Evolutionary conservation across 2,888 invertebrate species (phyloP), one percentile per base, ranked within the genome.

Genomic region (Trichacis sp.): DNA sequence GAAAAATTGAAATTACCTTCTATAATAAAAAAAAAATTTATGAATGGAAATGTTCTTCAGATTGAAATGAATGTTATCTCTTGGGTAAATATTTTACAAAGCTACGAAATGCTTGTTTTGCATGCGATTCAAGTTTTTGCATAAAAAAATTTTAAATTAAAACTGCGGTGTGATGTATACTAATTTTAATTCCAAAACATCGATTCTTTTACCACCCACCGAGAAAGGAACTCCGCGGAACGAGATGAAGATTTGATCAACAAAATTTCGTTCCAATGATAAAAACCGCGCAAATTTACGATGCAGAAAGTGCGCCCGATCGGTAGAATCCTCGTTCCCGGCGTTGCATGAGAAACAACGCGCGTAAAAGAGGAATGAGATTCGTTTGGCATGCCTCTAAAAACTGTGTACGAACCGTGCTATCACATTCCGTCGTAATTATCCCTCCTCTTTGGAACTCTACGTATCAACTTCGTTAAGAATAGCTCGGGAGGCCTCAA

Each of bases 301-400:
- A 9, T 15, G 30, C 12, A 56, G 52, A 53, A 59, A 59, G 59
- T 24, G 20, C n/a, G 9, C 51, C 12, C 19, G 40, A 20, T 38
- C 56, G 47, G 53, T 53, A 38, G 58, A 57, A 60, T 54, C 30
- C 48, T 62, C 63, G 63, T 68, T 63, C 59, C 52, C 33, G 52
- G 46, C 53, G 24, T 54, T 56, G 60, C 55, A 64, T 50, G 60
- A 49, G 53, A 56, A 63, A 55, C 53, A 63, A 63, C 66, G 62
- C 59, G 62, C 66, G 66, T 58, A 66, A 62, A 66, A 66, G 61
- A 66, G 66, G 58, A 62, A 61, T 55, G 66, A 47, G 55, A 58
- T 55, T 54, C 55, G 54, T 29, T 55, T 43, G 59, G 59, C 36
- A 47, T 48, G 52, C 14, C 46, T 45, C 58, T 56, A 67, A 67